Evolutionary conservation across 2,888 invertebrate species (phyloP).

Genomic region (Sesamia inferens): DNA sequence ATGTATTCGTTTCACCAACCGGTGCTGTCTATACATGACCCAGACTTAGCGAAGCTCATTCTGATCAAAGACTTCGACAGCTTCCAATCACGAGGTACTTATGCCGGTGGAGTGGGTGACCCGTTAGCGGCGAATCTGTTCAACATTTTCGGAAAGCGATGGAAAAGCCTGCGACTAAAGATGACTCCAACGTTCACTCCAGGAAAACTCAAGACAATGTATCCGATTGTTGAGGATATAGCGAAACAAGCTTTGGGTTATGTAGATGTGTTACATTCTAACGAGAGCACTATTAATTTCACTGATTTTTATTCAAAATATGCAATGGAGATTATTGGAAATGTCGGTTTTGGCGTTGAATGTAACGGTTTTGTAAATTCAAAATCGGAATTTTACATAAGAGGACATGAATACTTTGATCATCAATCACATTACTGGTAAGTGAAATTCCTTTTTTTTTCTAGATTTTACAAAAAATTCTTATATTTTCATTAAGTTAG

Average conservation of each 20-base stretch:
- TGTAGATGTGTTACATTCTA: constrained; percentile 74
- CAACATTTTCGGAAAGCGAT: constrained; percentile 89
- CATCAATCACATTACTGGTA: constrained; percentile 82
- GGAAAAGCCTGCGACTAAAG: constrained; percentile 91
- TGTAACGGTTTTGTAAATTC: constrained; percentile 90
- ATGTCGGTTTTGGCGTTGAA: constrained; percentile 91
- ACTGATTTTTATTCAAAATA: constrained; percentile 90
- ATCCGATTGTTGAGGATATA: constrained; percentile 89
- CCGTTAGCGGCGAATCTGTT: constrained; percentile 91
- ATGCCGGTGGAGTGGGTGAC: constrained; percentile 90
- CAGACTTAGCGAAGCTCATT: constrained; percentile 90
- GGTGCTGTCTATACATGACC: constrained; percentile 91
- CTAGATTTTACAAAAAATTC: neutral
- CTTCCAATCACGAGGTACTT: constrained; percentile 92
- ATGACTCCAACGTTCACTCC: constrained; percentile 92
- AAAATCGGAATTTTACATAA: constrained; percentile 87
- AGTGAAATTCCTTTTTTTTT: constrained; percentile 59
- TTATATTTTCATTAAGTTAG: neutral
- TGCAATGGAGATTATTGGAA: constrained; percentile 91
- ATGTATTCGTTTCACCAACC: constrained; percentile 91
- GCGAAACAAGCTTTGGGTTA: constrained; percentile 87
- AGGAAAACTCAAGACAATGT: constrained; percentile 92
- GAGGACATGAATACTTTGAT: constrained; percentile 85
- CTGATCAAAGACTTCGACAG: constrained; percentile 91
- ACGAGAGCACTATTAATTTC: constrained; percentile 84